Evolutionary conservation across 2,888 invertebrate genomes (phyloP).

Genomic region (Balanococcus diminutus): DNA sequence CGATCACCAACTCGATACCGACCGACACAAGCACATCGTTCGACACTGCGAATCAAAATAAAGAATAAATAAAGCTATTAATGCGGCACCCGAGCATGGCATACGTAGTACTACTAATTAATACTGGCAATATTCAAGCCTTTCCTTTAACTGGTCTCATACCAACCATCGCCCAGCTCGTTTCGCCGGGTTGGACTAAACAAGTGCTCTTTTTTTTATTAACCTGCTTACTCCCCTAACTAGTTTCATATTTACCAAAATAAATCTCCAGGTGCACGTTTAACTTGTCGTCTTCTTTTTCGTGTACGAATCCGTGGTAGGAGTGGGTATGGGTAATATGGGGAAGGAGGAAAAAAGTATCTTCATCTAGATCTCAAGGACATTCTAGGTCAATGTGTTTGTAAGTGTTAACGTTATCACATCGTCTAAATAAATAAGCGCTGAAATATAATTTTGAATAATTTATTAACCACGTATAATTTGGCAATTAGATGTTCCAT

Average conservation of each 20-base stretch:
- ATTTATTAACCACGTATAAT: slow-evolving; percentile 36
- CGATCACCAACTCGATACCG: neutral
- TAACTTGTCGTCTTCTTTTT: neutral
- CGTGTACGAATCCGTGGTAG: neutral
- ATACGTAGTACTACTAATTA: slow-evolving; percentile 9
- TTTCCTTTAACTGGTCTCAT: neutral
- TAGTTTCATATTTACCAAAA: slow-evolving; percentile 34
- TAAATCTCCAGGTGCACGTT: slow-evolving; percentile 36
- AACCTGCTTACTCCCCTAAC: slow-evolving; percentile 36
- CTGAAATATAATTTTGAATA: slow-evolving; percentile 39
- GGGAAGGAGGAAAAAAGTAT: neutral
- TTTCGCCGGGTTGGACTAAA: neutral
- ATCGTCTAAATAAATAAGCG: slow-evolving; percentile 38
- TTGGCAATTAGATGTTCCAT: slow-evolving; percentile 17
- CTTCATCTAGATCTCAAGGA: neutral
- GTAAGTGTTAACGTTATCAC: slow-evolving; percentile 37
- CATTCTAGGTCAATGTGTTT: slow-evolving; percentile 37
- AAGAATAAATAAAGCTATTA: slow-evolving; percentile 5
- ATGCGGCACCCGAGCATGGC: neutral
- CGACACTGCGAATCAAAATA: neutral
- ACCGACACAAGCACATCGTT: neutral
- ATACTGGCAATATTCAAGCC: slow-evolving; percentile 3
- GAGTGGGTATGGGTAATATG: neutral
- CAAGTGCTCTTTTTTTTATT: neutral
- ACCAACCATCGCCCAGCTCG: neutral